A percentile compares a stretch with the other conserved stretches of the same genome.
These are phyloP conservation scores for Poeciliopsis prolifica DNA, from an alignment of 2,113 vertebrate species.

Conservation along the genomic window DNA sequence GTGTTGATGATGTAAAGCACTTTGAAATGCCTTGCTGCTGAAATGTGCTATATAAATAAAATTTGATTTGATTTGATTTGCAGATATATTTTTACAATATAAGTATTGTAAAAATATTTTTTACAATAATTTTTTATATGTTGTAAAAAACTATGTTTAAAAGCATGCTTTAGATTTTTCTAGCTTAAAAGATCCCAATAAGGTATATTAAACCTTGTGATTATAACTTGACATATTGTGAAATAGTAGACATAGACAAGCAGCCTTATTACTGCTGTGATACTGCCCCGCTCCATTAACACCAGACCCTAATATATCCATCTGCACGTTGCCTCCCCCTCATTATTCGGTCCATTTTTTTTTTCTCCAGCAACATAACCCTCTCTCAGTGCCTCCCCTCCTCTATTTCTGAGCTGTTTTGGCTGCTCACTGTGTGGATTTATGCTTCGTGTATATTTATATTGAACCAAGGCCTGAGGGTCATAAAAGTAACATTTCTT, in stretches of 20 bases:
- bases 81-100: no score
- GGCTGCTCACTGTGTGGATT: constrained; percentile 57
- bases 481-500: constrained; percentile 74
- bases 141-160: no score
- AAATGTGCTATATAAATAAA: no score
- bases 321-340: constrained; percentile 18
- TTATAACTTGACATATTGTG: no score
- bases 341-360: constrained; percentile 28
- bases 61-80: no score
- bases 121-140: no score
- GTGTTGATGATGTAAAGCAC: no score
- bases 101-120: no score
- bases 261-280: constrained; percentile 6
- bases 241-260: background rate
- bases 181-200: no score
- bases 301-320: constrained; percentile 5
- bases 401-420: constrained; percentile 22
- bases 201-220: no score
- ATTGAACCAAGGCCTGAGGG: constrained; percentile 61
- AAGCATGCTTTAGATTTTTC: no score
- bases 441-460: constrained; percentile 70
- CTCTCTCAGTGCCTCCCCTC: background rate
- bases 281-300: constrained; percentile 36
- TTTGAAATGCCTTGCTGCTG: no score
- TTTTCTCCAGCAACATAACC: constrained; percentile 6